These are phyloP conservation scores for Octopus sinensis DNA, from an alignment of 1,140 invertebrate species.

Conservation along the genomic window DNA sequence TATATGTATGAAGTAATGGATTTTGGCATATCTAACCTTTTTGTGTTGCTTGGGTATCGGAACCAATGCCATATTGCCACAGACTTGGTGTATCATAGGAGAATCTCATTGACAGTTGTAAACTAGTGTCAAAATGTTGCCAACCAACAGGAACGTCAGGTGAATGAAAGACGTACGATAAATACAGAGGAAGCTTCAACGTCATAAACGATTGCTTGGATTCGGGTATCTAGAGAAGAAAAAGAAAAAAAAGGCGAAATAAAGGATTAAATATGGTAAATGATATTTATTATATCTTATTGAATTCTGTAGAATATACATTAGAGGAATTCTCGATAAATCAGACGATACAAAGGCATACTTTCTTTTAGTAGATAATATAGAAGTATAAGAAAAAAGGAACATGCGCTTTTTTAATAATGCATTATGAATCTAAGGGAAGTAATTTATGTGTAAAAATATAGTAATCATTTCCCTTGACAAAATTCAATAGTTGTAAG, in stretches of 20 bases:
- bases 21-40: constrained; percentile 39
- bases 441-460: no score
- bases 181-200: constrained; percentile 52
- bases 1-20: no score
- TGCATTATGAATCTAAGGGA: no score
- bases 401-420: no score
- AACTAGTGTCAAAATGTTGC: constrained; percentile 53
- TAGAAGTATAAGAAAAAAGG: no score
- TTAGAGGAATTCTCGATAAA: no score
- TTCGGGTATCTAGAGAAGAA: constrained; percentile 45
- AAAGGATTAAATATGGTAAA: not conserved
- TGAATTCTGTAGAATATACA: no score
- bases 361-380: no score
- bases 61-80: constrained; percentile 56
- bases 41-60: constrained; percentile 37
- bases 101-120: constrained; percentile 53
- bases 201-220: constrained; percentile 54
- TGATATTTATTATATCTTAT: not conserved
- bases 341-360: no score
- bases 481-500: no score
- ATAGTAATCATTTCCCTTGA: no score
- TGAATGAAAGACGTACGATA: constrained; percentile 57
- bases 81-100: constrained; percentile 57
- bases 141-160: constrained; percentile 48
- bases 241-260: not conserved